Evolutionary conservation across 2,113 vertebrate genomes (phyloP).

Genomic region (Tragulus kanchil): DNA sequence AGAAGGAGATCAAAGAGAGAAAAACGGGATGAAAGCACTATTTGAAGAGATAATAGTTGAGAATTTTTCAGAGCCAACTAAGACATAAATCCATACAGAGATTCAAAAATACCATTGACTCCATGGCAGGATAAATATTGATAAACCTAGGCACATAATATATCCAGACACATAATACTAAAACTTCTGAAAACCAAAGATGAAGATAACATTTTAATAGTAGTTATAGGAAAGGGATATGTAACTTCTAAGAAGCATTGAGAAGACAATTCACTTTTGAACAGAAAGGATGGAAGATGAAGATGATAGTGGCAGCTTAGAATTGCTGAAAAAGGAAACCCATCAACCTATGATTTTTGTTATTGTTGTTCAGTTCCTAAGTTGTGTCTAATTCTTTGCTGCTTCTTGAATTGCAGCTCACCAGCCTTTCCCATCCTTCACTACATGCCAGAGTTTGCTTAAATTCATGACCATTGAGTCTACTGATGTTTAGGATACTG

Average conservation of each 20-base stretch:
- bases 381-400: no score
- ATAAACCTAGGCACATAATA: background rate
- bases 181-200: conserved; percentile 21
- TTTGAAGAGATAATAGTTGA: background rate
- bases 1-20: background rate
- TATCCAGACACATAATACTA: background rate
- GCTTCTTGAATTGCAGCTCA: no score
- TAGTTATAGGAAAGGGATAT: background rate
- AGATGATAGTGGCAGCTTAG: background rate
- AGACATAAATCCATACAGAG: background rate
- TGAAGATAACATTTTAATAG: background rate
- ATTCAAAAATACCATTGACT: background rate
- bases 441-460: no score
- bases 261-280: background rate
- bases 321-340: background rate
- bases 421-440: no score
- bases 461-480: no score
- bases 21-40: background rate
- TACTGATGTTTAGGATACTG: no score
- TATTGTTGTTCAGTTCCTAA: no score
- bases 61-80: conserved; percentile 14
- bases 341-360: no score
- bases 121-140: background rate
- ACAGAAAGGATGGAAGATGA: background rate
- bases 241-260: background rate